Base-by-base conservation (phyloP, 2,113 vertebrate genomes). In the Pollachius pollachius region DNA sequence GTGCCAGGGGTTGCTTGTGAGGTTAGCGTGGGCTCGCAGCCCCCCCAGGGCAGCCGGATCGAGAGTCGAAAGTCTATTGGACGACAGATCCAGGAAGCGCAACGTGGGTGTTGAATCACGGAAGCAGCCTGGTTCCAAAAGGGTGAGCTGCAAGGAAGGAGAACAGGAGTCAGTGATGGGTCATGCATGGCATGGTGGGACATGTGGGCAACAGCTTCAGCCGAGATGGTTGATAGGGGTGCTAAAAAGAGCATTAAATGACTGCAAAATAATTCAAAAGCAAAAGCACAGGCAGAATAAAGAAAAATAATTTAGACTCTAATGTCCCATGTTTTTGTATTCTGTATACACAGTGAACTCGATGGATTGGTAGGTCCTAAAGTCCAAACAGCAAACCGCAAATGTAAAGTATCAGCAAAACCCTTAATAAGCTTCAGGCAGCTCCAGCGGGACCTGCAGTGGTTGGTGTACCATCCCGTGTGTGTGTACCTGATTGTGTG, bases 1-100 rank as follows among this genome's bases (percentile, higher is more conserved):
- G 81, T 79, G 90, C 94, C 95, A 96, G 0, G 93, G 95, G 81
- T 96, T 96, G 83, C 91, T 81, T 0, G 93, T 95, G 19, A 96
- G 92, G 84, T 95, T 95, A 80, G 93, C 91, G 65, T 89, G 89
- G 66, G 92, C 89, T 59, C 90, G 90, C 70, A 96, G 76, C 62
- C 87, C 88, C 37, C 76, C 65, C 0, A 96, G 91, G 67, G 89
- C 65, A 0, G 91, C 90, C 59, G 93, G 88, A 48, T 96, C 94
- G 21, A 96, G 76, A 0, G 79, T 59, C 80, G 80, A 0, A 64
- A 86, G 79, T 1, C 3, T 72, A 52, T 88, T 88, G 68, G 64
- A 73, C 2, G 82, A 86, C 48, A 88, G 77, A 61, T 88, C 86
- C 68, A 88, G 76, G 72, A 68, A 76, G 2, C 68, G 66, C 1